Conservation (phyloP, 2,888 invertebrate genomes). For the Rhodophaea formosa region DNA sequence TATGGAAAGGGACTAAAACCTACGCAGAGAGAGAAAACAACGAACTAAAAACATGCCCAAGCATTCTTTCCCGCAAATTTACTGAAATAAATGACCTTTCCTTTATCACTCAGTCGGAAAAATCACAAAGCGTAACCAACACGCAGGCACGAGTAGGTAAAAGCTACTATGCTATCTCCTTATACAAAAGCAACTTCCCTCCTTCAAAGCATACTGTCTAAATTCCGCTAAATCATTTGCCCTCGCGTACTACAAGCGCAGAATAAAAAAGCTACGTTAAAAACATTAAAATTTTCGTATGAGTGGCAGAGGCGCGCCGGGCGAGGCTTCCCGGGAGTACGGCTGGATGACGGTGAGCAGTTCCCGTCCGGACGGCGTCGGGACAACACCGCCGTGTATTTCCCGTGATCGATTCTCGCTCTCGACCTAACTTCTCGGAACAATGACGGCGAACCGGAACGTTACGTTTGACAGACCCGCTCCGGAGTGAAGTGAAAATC, state of each 20-base stretch:
- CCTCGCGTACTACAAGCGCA: constrained; percentile 19
- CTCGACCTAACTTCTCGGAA: constrained; percentile 39
- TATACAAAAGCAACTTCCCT: background rate
- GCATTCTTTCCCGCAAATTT: background rate
- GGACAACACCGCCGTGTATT: constrained; percentile 18
- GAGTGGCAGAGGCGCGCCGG: constrained; percentile 21
- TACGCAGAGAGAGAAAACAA: background rate
- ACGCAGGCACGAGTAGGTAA: background rate
- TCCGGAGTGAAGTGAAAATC: constrained; percentile 50
- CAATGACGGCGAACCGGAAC: constrained; percentile 51
- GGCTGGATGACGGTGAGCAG: constrained; percentile 24
- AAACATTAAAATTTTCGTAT: constrained; percentile 26
- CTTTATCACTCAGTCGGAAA: background rate
- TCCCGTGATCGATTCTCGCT: background rate
- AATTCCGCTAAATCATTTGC: constrained; percentile 31
- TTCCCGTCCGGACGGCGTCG: constrained; percentile 29
- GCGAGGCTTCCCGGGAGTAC: constrained; percentile 26
- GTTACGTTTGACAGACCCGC: constrained; percentile 43
- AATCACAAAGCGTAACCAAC: background rate
- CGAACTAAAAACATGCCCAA: background rate
- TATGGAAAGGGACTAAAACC: too few species aligned
- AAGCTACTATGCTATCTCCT: background rate
- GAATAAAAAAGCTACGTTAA: constrained; percentile 25
- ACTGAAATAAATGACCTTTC: background rate
- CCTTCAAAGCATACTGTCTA: constrained; percentile 22